phyloP scores from a whole-genome alignment of 2,888 invertebrate genomes.

The Xylota sylvarum region DNA sequence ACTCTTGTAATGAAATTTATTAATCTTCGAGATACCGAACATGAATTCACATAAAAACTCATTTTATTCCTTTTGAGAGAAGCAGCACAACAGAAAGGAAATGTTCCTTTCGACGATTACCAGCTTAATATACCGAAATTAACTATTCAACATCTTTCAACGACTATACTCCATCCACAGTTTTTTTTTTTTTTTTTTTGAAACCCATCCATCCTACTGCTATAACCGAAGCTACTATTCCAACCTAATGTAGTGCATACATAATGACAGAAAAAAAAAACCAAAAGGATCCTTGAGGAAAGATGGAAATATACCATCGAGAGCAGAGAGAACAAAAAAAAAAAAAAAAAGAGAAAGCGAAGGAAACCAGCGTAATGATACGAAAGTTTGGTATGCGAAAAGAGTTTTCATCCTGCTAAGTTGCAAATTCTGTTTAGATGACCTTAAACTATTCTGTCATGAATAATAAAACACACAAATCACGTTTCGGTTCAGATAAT shows the following conservation, averaged over 20 bases:
- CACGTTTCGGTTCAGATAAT: constrained; percentile 75
- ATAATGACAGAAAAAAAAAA: constrained; percentile 62
- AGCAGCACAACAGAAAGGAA: constrained; percentile 32
- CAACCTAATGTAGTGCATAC: constrained; percentile 75
- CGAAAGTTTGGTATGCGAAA: constrained; percentile 74
- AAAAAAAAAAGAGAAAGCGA: constrained; percentile 19
- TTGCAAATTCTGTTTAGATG: constrained; percentile 76
- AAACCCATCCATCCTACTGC: constrained; percentile 26
- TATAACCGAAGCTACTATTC: constrained; percentile 31
- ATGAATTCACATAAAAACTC: constrained; percentile 46
- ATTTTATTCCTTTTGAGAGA: constrained; percentile 26
- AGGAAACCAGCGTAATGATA: constrained; percentile 68
- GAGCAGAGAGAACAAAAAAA: constrained; percentile 6
- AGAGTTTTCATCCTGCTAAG: constrained; percentile 74
- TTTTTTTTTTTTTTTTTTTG: constrained; percentile 24
- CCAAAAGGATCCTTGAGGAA: constrained; percentile 42
- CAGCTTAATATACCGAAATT: constrained; percentile 63
- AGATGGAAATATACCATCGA: constrained; percentile 50
- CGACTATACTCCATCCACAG: constrained; percentile 33
- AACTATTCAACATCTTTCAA: constrained; percentile 71
- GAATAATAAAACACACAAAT: constrained; percentile 77
- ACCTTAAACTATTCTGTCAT: constrained; percentile 77
- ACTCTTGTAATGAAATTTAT: constrained; percentile 47
- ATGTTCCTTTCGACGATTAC: constrained; percentile 57
- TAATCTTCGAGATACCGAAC: constrained; percentile 15